phyloP scores from a whole-genome alignment of 92 coral and sea anemone genomes.

The Zoanthus solanderi region DNA sequence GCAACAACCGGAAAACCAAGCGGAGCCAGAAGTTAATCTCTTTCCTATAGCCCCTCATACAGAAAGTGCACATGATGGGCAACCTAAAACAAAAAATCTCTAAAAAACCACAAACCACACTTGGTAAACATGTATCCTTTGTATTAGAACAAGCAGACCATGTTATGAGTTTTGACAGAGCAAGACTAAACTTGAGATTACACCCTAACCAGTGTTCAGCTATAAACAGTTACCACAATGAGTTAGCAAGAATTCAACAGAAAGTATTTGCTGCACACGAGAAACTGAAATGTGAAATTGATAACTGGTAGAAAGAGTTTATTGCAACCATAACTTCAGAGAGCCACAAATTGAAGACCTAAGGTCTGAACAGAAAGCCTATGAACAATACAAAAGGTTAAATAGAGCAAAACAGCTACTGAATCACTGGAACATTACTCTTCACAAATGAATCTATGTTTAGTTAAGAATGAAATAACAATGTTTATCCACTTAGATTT shows the following conservation, averaged over 20 bases:
- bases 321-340: background rate
- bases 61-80: background rate
- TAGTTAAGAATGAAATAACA: no score
- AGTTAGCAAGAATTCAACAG: constrained; percentile 6
- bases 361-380: background rate
- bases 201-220: background rate
- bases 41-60: background rate
- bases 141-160: background rate
- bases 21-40: background rate
- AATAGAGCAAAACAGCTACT: constrained; percentile 19
- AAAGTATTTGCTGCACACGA: constrained; percentile 18
- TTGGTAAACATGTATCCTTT: constrained; percentile 34
- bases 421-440: constrained; percentile 12
- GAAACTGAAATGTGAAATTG: background rate
- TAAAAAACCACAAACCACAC: background rate
- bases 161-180: constrained; percentile 18
- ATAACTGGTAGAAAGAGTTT: constrained; percentile 27
- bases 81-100: constrained; percentile 2
- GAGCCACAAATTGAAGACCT: constrained; percentile 1
- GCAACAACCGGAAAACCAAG: background rate
- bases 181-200: background rate
- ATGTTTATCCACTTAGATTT: no score
- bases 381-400: constrained; percentile 4
- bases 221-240: background rate
- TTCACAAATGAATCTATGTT: background rate